Base-by-base conservation (phyloP, 2,113 vertebrate genomes). In the Antigone vipio region DNA sequence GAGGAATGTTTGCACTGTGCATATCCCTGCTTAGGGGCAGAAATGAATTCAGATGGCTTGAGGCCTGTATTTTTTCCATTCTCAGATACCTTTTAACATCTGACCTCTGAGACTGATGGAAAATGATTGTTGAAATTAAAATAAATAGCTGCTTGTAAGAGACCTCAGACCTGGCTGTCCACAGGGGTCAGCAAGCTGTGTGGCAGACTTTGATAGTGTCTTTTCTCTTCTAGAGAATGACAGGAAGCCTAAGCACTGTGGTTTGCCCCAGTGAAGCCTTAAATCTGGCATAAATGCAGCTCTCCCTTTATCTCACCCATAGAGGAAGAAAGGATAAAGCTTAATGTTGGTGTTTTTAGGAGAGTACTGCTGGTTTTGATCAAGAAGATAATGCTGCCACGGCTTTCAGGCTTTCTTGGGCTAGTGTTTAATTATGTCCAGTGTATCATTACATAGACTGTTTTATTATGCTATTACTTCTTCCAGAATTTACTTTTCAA, bases 61-160 rank as follows among this genome's bases (percentile, higher is more conserved):
- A 88, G 77, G 58, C 73, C 49, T 85, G 40, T 77, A 44, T 77
- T 93, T 82, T 94, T 89, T 92, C 40, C 44, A 29, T 56, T 92
- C 63, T 71, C 30, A 49, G 42, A 56, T 86, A 60, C 59, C 30
- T 91, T 84, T 68, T 87, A 80, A 91, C 32, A 29, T 92, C n/a
- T 17, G 22, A 73, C 38, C 50, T 86, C 69, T 88, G 45, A 91
- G 66, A 49, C 73, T 85, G 83, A 60, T 89, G 91, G 79, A 73
- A 85, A 92, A 81, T n/a, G 23, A 82, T 64, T 62, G 38, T 67
- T 67, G 83, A 95, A 91, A 77, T 62, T 73, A n/a, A 85, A 87
- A 84, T 49, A 92, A 94, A 69, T 83, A 89, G 40, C 82, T 85
- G n/a, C 77, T 94, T 88, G 52, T 93, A 75, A 75, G 85, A 79